Base-by-base conservation (phyloP, 2,888 invertebrate genomes). In the Diloba caeruleocephala region DNA sequence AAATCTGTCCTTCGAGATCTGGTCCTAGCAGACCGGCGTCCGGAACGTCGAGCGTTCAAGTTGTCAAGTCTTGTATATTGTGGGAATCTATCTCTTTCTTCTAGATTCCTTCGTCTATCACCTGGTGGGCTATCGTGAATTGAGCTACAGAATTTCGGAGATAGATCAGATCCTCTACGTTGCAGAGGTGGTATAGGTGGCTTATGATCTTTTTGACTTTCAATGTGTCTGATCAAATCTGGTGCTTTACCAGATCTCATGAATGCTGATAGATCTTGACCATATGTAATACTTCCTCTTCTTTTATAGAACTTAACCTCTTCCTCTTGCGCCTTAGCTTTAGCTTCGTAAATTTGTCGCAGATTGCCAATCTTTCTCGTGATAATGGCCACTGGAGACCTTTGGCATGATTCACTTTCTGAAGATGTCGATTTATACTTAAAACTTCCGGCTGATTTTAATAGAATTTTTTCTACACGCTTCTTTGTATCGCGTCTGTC, bases 331-430 rank as follows among this genome's bases (percentile, higher is more conserved):
- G 76, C 89, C 56, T 94, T 94, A 13, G 94, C 89, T 73, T 95
- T 95, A 1, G 96, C 96, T 79, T 97, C 97, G 76, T 97, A 97
- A 54, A 97, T 97, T 82, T 97, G 96, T 28, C 97, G 92, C 10
- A 97, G 88, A 78, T 96, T 97, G 2, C 96, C 96, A 72, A 96
- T 96, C 38, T 94, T 95, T 48, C 95, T 91, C 14, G 94, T 94
- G 43, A 94, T 93, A 25, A 87, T 80, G 60, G 85, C 69, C 68
- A 91, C 79, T 8, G 89, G 86, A 21, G 85, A 79, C 55, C 78
- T 84, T 31, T 62, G 79, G 28, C 76, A 71, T 26, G 79, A 64
- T 25, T 83, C 79, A 32, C 79, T 85, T 49, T 83, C 82, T 29
- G 85, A 82, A 36, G 82, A 81, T 0, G 81, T 75, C 6, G 89